Conservation (phyloP, 2,888 invertebrate species). For the Brachylomia viminalis region DNA sequence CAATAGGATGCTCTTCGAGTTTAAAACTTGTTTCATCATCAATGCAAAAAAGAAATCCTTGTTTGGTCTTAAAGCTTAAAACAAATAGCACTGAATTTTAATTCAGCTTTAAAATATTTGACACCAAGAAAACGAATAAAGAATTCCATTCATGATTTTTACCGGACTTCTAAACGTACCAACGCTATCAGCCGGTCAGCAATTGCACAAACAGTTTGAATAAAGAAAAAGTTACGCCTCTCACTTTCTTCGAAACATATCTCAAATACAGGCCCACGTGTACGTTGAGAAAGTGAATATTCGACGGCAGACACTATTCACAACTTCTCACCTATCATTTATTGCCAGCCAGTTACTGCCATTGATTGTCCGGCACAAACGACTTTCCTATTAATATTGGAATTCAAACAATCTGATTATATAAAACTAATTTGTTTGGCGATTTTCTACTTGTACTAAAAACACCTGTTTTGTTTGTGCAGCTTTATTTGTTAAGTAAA, state of each 20-base stretch:
- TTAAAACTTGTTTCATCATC: conserved; percentile 14
- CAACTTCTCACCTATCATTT: conserved; percentile 74
- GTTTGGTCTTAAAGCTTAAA: conserved; percentile 11
- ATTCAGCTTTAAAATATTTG: conserved; percentile 13
- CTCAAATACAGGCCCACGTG: conserved; percentile 80
- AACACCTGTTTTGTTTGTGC: conserved; percentile 25
- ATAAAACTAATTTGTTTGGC: conserved; percentile 50
- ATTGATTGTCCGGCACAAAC: conserved; percentile 76
- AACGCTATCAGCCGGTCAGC: conserved; percentile 50
- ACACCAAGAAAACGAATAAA: conserved; percentile 40
- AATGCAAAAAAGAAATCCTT: conserved; percentile 33
- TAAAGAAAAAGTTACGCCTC: conserved; percentile 86
- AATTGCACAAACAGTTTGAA: conserved; percentile 79
- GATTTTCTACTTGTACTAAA: conserved; percentile 52
- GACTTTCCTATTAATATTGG: conserved; percentile 76
- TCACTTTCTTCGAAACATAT: conserved; percentile 86
- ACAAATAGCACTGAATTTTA: conserved; percentile 23
- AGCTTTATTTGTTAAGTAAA: conserved; percentile 19
- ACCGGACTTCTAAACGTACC: conserved; percentile 44
- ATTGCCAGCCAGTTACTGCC: conserved; percentile 73
- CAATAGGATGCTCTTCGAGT: conserved; percentile 14
- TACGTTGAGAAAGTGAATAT: conserved; percentile 85
- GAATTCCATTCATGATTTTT: conserved; percentile 60
- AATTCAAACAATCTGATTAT: conserved; percentile 61
- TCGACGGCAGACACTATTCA: conserved; percentile 71